phyloP scores from a whole-genome alignment of 2,888 invertebrate genomes.

The Trypoxylon attenuatum region DNA sequence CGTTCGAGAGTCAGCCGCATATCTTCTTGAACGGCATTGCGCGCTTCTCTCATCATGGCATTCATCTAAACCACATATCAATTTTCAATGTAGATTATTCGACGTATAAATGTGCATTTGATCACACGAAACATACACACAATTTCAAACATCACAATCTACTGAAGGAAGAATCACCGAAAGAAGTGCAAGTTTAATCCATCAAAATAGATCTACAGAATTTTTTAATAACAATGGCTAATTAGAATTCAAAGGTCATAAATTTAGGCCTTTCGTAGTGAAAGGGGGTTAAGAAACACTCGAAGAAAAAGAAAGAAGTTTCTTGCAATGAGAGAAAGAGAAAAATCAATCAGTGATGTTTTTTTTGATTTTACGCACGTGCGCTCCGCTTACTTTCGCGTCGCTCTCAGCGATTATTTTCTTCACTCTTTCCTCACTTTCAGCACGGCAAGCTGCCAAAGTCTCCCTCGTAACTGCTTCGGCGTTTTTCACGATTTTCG shows the following conservation, averaged over 20 bases:
- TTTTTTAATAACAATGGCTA: background rate
- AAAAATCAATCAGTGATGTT: slow-evolving; percentile 38
- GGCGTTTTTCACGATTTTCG: slow-evolving; percentile 63
- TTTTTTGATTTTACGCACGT: slow-evolving; percentile 40
- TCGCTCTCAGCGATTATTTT: slow-evolving; percentile 64
- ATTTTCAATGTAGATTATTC: background rate
- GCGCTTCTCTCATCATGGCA: slow-evolving; percentile 61
- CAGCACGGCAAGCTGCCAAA: slow-evolving; percentile 63
- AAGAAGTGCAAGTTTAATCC: background rate
- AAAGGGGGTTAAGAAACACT: no score
- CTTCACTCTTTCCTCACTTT: slow-evolving; percentile 65
- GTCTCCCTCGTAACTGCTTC: slow-evolving; percentile 64
- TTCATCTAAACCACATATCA: slow-evolving; percentile 47
- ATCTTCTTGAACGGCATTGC: slow-evolving; percentile 60
- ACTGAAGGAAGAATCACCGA: background rate
- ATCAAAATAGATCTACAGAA: slow-evolving; percentile 3
- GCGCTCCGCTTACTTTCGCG: slow-evolving; percentile 59
- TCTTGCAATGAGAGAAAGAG: slow-evolving; percentile 4
- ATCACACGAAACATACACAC: no score
- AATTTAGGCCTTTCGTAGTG: no score
- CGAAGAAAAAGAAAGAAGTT: background rate
- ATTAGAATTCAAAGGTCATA: no score
- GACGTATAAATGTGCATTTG: no score
- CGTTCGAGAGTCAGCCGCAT: slow-evolving; percentile 60
- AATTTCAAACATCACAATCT: slow-evolving; percentile 40